Conservation (phyloP, 1,140 invertebrate genomes). For the Panulirus ornatus region DNA sequence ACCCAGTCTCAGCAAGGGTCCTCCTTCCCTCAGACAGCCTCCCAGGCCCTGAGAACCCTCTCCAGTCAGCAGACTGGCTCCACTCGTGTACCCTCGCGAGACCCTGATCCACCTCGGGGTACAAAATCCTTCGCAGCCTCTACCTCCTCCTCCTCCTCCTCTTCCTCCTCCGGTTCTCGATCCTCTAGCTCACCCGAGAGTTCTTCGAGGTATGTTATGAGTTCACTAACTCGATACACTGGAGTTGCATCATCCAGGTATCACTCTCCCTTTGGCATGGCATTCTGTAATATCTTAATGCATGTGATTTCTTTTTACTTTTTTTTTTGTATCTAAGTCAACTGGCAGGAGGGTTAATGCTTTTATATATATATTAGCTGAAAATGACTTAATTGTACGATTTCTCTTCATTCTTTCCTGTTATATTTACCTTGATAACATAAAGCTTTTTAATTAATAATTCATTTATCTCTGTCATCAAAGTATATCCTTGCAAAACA, state of each 20-base stretch:
- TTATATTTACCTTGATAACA: background rate
- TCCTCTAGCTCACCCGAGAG: background rate
- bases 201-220: slow-evolving; percentile 41
- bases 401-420: background rate
- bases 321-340: background rate
- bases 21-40: background rate
- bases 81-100: background rate
- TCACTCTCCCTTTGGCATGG: background rate
- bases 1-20: background rate
- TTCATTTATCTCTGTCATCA: background rate
- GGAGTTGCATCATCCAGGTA: background rate
- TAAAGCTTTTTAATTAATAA: background rate
- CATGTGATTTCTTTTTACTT: background rate
- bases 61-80: background rate
- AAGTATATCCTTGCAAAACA: background rate
- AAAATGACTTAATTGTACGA: background rate
- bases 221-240: background rate
- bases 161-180: background rate
- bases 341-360: background rate
- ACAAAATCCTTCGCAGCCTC: background rate
- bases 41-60: slow-evolving; percentile 19
- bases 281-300: background rate
- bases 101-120: background rate
- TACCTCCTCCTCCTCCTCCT: background rate
- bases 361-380: background rate